phyloP scores from a whole-genome alignment of 2,888 invertebrate species.

The Disparrhopalites patrizii region DNA sequence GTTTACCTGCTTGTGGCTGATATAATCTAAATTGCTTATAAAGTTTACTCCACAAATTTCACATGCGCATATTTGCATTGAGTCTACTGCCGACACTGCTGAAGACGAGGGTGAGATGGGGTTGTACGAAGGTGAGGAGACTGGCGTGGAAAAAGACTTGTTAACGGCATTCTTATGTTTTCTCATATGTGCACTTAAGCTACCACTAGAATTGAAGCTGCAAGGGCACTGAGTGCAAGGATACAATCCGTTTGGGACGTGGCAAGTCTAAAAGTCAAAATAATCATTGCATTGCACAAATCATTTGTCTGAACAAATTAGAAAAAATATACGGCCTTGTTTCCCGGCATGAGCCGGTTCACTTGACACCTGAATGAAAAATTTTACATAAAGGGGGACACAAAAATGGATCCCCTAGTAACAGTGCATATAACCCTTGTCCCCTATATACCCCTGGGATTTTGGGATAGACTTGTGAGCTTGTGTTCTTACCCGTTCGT shows the following conservation, averaged over 20 bases:
- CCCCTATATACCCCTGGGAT: too few relatives aligned
- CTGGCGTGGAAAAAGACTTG: too few relatives aligned
- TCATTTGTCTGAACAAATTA: not conserved
- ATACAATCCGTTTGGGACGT: constrained; percentile 16
- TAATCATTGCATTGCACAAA: not conserved
- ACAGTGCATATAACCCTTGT: too few relatives aligned
- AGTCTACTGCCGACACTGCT: not conserved
- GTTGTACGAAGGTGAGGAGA: not conserved
- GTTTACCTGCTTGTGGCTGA: constrained; percentile 8
- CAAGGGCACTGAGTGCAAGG: constrained; percentile 18
- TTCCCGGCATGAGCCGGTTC: not conserved
- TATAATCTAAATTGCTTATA: constrained; percentile 7
- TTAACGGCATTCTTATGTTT: constrained; percentile 3
- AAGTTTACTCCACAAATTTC: constrained; percentile 20
- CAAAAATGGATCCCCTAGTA: too few relatives aligned
- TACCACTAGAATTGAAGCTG: not conserved
- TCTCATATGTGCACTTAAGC: constrained; percentile 8
- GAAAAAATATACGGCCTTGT: not conserved
- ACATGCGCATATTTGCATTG: constrained; percentile 16
- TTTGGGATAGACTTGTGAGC: too few relatives aligned
- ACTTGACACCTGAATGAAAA: not conserved
- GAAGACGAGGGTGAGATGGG: not conserved
- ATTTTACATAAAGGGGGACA: too few relatives aligned
- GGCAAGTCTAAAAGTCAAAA: constrained; percentile 8
- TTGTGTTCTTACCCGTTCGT: constrained; percentile 4